Evolutionary conservation across 2,797 vertebrate genomes (phyloP), one percentile per base, ranked within the genome.

Genomic region (Hafferia zeledoni): DNA sequence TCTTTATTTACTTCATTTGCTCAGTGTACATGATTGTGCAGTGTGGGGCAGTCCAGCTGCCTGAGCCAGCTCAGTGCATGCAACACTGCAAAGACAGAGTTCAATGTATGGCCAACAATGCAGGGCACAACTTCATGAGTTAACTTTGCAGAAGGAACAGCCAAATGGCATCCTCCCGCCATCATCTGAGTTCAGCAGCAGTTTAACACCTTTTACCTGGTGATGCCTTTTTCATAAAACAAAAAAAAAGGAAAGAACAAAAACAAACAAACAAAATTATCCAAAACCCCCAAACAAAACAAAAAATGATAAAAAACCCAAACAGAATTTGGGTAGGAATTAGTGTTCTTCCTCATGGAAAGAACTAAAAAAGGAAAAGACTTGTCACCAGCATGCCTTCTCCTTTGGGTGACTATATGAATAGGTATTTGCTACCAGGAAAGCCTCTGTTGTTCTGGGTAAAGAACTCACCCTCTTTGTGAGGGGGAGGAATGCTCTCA

Each of bases 361-460:
- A 61, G 28, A 69, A 65, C 11, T 41, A 56, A 68, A 81, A 83
- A 68, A 18, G 33, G 27, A 64, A 53, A 83, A 79, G 22, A 43
- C n/a, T 76, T 87, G 56, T 87, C 64, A 90, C 83, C 55, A 59
- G 49, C 30, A 44, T 39, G 46, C 27, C 68, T 79, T 86, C 63
- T 91, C 28, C 69, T 94, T 69, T 75, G 33, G 28, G 46, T 93
- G 88, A 76, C 90, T 92, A 55, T 33, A 70, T 63, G 41, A 70
- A 61, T 17, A 83, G 80, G 30, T 93, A 57, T 90, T 87, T 85
- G 84, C 56, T 69, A 44, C 72, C 50, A 82, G 78, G 61, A 95
- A 95, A 86, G 35, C n/a, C 28, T 91, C n/a, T 85, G 89, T 81
- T 95, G 79, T 79, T 95, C 18, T 92, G 63, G 44, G 87, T 79